Conservation (phyloP, 2,113 vertebrate species). For the Hydrochoerus hydrochaeris region DNA sequence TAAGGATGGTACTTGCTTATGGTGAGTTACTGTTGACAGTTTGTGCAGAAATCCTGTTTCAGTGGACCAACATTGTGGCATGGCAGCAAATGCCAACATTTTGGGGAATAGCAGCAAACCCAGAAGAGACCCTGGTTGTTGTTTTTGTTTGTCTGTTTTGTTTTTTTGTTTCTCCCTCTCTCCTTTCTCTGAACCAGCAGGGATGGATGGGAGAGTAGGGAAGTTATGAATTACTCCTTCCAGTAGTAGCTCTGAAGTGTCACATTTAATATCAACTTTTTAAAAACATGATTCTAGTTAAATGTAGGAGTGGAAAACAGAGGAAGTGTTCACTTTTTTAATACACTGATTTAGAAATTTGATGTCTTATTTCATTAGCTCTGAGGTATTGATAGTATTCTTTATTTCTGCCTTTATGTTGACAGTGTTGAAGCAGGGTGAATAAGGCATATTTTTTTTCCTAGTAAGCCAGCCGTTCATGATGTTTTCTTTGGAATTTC, state of each 20-base stretch:
- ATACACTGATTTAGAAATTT: constrained; percentile 84
- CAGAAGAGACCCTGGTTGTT: constrained; percentile 79
- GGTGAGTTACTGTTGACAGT: constrained; percentile 56
- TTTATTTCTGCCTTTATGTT: constrained; percentile 85
- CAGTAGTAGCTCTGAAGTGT: constrained; percentile 83
- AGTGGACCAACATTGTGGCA: constrained; percentile 89
- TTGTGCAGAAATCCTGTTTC: constrained; percentile 81
- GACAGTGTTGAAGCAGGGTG: constrained; percentile 84
- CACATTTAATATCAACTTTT: constrained; percentile 78
- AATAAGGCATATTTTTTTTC: constrained; percentile 78
- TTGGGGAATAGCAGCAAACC: constrained; percentile 85
- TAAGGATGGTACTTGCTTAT: constrained; percentile 62
- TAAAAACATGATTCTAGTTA: constrained; percentile 78
- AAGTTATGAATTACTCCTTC: constrained; percentile 77
- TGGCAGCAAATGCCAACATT: constrained; percentile 82
- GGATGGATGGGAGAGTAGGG: constrained; percentile 73
- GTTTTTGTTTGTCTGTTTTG: constrained; percentile 53
- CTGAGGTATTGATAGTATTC: constrained; percentile 79
- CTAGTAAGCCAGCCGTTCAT: constrained; percentile 82
- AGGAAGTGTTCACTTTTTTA: constrained; percentile 70
- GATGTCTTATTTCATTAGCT: constrained; percentile 85
- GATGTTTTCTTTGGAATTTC: constrained; percentile 84
- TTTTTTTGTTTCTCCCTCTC: constrained; percentile 28
- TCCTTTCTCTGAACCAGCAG: constrained; percentile 62
- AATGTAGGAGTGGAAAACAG: constrained; percentile 74